These are phyloP conservation scores for Tiliqua scincoides DNA, from an alignment of 2,113 vertebrate species.

Conservation along the genomic window DNA sequence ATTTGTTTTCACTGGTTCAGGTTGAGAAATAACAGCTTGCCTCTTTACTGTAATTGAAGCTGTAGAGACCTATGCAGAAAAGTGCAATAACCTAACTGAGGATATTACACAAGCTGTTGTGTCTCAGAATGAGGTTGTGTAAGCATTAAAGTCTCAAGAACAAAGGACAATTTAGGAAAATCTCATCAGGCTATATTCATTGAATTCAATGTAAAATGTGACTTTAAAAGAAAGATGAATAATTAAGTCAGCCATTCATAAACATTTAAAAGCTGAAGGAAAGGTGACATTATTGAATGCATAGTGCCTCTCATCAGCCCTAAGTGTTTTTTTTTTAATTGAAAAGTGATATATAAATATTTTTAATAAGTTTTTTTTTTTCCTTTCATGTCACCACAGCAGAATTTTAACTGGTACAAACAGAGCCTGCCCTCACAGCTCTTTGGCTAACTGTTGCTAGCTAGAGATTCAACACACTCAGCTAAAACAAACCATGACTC, in stretches of 20 bases:
- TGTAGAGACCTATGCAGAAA: background rate
- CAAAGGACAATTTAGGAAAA: background rate
- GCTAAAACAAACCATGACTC: background rate
- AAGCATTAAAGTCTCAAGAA: background rate
- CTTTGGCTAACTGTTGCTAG: background rate
- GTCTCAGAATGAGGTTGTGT: background rate
- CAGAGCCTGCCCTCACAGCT: background rate
- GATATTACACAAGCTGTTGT: background rate
- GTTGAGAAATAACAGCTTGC: conserved; percentile 19
- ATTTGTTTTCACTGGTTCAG: background rate
- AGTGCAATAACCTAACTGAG: background rate
- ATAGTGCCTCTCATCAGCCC: background rate
- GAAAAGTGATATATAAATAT: too few relatives aligned
- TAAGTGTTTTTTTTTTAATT: too few relatives aligned
- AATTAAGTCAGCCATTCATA: background rate
- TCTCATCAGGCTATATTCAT: background rate
- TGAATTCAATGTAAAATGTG: background rate
- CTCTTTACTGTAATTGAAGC: conserved; percentile 7
- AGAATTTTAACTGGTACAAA: conserved; percentile 7
- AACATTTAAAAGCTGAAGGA: background rate
- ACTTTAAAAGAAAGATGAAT: background rate
- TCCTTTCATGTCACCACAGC: conserved; percentile 14
- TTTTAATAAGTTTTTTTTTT: background rate
- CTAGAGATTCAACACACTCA: background rate
- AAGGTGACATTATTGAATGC: background rate